A percentile compares a stretch with the other conserved stretches of the same genome.
These are phyloP conservation scores for Erpetoichthys calabaricus DNA, from an alignment of 2,797 vertebrate genomes.

Conservation along the genomic window DNA sequence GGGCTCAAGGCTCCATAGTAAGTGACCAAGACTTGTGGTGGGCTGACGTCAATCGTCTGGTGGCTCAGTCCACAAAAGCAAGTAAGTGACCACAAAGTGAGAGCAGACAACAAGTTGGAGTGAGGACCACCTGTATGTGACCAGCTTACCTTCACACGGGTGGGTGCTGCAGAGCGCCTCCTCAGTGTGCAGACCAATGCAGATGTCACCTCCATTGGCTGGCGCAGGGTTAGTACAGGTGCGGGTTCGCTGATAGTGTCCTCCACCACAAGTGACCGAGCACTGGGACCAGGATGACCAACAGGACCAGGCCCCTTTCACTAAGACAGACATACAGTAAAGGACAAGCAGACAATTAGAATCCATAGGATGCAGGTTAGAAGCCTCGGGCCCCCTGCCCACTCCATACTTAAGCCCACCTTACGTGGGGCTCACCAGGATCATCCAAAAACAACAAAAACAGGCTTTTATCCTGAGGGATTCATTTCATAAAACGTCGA, in stretches of 20 bases:
- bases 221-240: slow-evolving; percentile 78
- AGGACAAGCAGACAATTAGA: slow-evolving; percentile 15
- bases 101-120: too few species aligned
- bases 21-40: too few species aligned
- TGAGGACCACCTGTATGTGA: not conserved
- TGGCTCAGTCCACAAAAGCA: too few species aligned
- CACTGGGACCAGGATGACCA: slow-evolving; percentile 94
- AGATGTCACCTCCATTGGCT: slow-evolving; percentile 76
- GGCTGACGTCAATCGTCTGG: too few species aligned
- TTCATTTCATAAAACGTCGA: too few species aligned
- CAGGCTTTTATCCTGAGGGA: too few species aligned
- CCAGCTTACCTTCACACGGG: slow-evolving; percentile 73
- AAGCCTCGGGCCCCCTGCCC: not conserved
- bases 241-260: slow-evolving; percentile 88
- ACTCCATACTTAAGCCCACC: not conserved
- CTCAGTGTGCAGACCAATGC: slow-evolving; percentile 91
- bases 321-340: slow-evolving; percentile 35
- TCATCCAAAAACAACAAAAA: too few species aligned
- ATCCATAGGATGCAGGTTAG: too few species aligned
- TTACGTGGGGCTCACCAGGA: too few species aligned
- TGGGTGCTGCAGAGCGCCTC: slow-evolving; percentile 91
- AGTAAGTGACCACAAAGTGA: too few species aligned
- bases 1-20: too few species aligned
- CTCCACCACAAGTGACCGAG: slow-evolving; percentile 84
- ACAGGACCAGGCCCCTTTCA: slow-evolving; percentile 87